Evolutionary conservation across 2,797 vertebrate species (phyloP).

Genomic region (Coluber constrictor): DNA sequence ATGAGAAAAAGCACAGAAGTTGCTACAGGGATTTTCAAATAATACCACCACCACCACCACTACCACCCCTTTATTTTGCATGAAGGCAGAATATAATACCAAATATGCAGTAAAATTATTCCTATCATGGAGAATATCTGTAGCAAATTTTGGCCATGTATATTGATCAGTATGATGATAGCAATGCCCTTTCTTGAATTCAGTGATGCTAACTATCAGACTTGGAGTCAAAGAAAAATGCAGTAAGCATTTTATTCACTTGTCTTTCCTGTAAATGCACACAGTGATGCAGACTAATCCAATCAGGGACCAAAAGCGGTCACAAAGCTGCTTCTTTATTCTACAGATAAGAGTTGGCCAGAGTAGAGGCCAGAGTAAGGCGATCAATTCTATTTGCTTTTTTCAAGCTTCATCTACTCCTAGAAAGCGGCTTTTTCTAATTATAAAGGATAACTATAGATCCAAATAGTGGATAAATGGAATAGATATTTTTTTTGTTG

Average conservation of each 20-base stretch:
- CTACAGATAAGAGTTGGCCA: background rate
- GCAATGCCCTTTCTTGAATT: background rate
- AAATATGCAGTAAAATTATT: background rate
- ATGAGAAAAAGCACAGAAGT: background rate
- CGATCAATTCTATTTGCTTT: background rate
- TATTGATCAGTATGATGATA: background rate
- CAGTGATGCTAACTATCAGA: background rate
- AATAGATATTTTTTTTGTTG: background rate
- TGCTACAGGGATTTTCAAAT: background rate
- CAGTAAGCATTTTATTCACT: background rate
- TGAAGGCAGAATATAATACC: background rate
- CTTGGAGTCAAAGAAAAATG: background rate
- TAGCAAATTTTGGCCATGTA: background rate
- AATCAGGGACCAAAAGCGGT: background rate
- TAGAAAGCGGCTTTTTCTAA: background rate
- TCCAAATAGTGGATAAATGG: background rate
- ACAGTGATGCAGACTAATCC: background rate
- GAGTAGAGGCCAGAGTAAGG: background rate
- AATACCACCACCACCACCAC: background rate
- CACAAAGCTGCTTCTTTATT: background rate
- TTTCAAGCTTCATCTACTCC: background rate
- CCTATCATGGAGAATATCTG: background rate
- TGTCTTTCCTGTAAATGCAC: background rate
- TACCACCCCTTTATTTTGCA: background rate
- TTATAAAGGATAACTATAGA: background rate